Conservation (phyloP, 2,797 vertebrate species). For the Sebastes cheni region DNA sequence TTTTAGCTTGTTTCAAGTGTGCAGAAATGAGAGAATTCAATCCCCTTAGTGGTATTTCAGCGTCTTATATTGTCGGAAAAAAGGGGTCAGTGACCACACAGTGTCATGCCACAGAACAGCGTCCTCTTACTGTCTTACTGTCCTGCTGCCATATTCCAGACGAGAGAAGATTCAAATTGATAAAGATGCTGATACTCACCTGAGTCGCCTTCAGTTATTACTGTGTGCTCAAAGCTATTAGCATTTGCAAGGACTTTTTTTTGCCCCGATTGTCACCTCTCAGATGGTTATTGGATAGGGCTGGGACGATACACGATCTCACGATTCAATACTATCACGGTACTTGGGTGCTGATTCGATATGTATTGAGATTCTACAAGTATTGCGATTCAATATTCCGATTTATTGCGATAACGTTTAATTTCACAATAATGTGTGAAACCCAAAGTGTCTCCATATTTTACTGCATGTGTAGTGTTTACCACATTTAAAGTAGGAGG, state of each 20-base stretch:
- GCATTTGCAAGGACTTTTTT: background rate
- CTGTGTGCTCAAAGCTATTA: too few relatives aligned
- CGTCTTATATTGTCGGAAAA: conserved; percentile 3
- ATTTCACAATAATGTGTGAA: too few relatives aligned
- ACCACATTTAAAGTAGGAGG: too few relatives aligned
- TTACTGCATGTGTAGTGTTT: too few relatives aligned
- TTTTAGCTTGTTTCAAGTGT: conserved; percentile 38
- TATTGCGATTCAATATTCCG: too few relatives aligned
- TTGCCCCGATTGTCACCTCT: background rate
- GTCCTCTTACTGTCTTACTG: background rate
- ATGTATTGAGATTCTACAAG: too few relatives aligned
- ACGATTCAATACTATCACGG: too few relatives aligned
- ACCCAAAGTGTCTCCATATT: too few relatives aligned
- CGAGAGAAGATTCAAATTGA: background rate
- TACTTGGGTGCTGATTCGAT: too few relatives aligned
- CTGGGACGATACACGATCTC: too few relatives aligned
- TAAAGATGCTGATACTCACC: background rate
- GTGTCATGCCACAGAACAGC: background rate
- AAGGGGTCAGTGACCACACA: background rate
- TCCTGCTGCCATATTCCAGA: background rate
- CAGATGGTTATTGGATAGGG: background rate
- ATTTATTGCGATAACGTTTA: background rate
- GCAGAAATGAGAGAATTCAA: conserved; percentile 22
- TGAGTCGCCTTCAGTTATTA: background rate
- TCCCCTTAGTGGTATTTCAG: conserved; percentile 1